These are phyloP conservation scores for Akabosia matsudoensis DNA, from an alignment of 1,140 invertebrate genomes.

Conservation along the genomic window DNA sequence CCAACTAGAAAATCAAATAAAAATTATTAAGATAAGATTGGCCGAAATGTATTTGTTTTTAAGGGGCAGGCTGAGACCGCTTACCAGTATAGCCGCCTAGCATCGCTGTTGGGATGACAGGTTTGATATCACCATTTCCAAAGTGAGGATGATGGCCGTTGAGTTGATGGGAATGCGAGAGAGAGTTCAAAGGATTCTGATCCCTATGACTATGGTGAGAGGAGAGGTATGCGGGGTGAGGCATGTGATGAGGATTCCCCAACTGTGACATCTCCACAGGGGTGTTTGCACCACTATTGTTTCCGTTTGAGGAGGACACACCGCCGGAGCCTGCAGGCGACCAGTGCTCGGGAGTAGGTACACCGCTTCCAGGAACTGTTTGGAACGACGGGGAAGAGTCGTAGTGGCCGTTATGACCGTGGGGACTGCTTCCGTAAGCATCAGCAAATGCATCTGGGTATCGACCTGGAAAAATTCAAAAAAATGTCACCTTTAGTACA, in stretches of 20 bases:
- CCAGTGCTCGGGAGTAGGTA: slow-evolving; percentile 52
- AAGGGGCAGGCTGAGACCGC: slow-evolving; percentile 19
- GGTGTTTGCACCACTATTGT: slow-evolving; percentile 43
- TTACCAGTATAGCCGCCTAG: slow-evolving; percentile 67
- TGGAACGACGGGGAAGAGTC: slow-evolving; percentile 70
- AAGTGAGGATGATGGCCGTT: slow-evolving; percentile 45
- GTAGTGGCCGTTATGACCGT: slow-evolving; percentile 52
- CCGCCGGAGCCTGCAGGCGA: slow-evolving; percentile 45
- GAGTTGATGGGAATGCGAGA: slow-evolving; percentile 46
- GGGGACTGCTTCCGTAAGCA: slow-evolving; percentile 58
- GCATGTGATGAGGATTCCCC: slow-evolving; percentile 41
- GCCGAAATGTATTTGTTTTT: too few species aligned
- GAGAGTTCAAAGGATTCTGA: slow-evolving; percentile 33
- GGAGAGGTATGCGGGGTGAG: slow-evolving; percentile 47
- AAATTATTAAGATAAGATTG: neutral
- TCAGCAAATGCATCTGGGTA: slow-evolving; percentile 63
- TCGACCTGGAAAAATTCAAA: slow-evolving; percentile 54
- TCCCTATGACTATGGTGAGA: slow-evolving; percentile 47
- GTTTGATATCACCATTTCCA: slow-evolving; percentile 62
- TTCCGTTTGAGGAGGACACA: slow-evolving; percentile 26
- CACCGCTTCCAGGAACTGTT: slow-evolving; percentile 70
- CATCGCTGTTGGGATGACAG: slow-evolving; percentile 68
- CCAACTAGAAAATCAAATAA: slow-evolving; percentile 1
- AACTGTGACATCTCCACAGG: slow-evolving; percentile 49
- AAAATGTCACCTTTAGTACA: too few species aligned